A percentile compares a stretch with the other conserved stretches of the same genome.
phyloP scores from a whole-genome alignment of 2,888 invertebrate species.

The Drosophila kanekoi region DNA sequence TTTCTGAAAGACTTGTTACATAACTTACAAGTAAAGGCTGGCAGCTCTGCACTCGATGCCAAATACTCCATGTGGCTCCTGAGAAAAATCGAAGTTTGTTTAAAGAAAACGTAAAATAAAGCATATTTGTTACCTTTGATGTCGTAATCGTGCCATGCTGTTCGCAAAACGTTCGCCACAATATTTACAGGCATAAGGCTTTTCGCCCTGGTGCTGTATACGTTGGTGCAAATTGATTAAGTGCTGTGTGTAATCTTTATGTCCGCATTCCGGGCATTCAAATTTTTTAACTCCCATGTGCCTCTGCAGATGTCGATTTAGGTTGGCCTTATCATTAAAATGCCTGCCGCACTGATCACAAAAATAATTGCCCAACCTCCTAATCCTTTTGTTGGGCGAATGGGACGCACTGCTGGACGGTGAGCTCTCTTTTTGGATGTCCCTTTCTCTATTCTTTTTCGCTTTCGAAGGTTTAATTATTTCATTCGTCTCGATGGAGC shows the following conservation, averaged over 20 bases:
- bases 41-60: background rate
- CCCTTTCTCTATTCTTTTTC: background rate
- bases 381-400: background rate
- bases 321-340: conserved; percentile 48
- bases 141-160: conserved; percentile 45
- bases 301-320: conserved; percentile 41
- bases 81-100: background rate
- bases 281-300: conserved; percentile 38
- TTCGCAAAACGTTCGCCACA: conserved; percentile 30
- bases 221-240: conserved; percentile 52
- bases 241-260: conserved; percentile 40
- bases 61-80: conserved; percentile 39
- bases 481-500: background rate
- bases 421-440: background rate
- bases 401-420: no score
- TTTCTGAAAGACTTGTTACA: conserved; percentile 42
- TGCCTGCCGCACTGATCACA: conserved; percentile 53
- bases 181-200: conserved; percentile 53
- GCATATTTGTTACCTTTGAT: conserved; percentile 33
- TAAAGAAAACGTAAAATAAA: background rate
- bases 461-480: background rate
- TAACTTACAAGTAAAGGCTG: conserved; percentile 22
- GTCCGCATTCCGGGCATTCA: conserved; percentile 40
- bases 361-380: conserved; percentile 14
- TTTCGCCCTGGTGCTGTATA: conserved; percentile 47